Conservation (phyloP, 2,113 vertebrate species). For the Ceuthmochares aereus region DNA sequence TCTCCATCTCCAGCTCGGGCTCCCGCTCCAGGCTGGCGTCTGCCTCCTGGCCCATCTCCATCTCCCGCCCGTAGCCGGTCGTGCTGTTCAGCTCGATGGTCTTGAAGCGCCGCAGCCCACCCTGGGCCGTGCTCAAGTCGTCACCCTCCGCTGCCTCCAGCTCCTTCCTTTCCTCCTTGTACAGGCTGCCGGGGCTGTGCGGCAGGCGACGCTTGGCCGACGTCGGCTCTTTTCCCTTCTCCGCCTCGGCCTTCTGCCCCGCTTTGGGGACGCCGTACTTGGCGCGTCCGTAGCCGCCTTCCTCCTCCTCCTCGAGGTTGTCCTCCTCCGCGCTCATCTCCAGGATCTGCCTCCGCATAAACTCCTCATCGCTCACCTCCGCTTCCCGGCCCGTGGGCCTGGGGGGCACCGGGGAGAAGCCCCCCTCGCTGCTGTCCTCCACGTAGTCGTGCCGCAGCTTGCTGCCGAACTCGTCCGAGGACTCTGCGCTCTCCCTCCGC, state of each 20-base stretch:
- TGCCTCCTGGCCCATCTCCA: conserved; percentile 87
- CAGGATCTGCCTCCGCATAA: conserved; percentile 95
- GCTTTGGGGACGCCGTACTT: conserved; percentile 80
- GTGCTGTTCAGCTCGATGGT: conserved; percentile 97
- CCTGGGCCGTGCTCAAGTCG: conserved; percentile 86
- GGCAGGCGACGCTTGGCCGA: conserved; percentile 82
- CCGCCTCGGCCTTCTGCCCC: conserved; percentile 81
- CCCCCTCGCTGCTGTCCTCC: conserved; percentile 96
- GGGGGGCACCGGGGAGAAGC: conserved; percentile 88
- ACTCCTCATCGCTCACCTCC: conserved; percentile 90
- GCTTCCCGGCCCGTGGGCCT: conserved; percentile 82
- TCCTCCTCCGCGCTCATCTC: conserved; percentile 99
- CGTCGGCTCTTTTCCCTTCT: conserved; percentile 81
- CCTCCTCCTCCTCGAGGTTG: conserved; percentile 86
- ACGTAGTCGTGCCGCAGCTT: conserved; percentile 94
- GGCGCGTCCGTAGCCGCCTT: conserved; percentile 75
- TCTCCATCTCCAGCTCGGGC: conserved; percentile 98
- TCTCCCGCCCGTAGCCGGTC: conserved; percentile 87
- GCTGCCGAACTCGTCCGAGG: conserved; percentile 94
- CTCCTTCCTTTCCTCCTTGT: conserved; percentile 84
- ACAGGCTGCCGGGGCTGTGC: conserved; percentile 85
- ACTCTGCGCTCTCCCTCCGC: conserved; percentile 82
- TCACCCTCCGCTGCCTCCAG: conserved; percentile 77
- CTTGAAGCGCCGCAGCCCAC: conserved; percentile 94
- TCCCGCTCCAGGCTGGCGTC: conserved; percentile 90